Percentiles rank a stretch among this genome's conserved stretches.
Conservation (phyloP, 2,888 invertebrate species). For the Morpho helenor region DNA sequence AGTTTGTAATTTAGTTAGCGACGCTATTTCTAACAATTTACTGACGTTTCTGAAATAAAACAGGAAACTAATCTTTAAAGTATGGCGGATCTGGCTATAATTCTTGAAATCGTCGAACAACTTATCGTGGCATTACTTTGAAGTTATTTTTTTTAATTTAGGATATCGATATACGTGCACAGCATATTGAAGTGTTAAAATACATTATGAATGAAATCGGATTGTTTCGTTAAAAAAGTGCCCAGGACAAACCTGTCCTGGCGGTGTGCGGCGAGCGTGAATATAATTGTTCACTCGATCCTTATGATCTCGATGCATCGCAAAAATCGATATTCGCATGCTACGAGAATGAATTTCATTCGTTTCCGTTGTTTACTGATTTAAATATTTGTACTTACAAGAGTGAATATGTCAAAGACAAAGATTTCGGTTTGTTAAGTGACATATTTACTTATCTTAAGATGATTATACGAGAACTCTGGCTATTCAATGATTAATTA, state of each 20-base stretch:
- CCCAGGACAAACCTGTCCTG: constrained; percentile 60
- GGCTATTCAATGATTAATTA: too few species aligned
- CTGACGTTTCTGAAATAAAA: constrained; percentile 9
- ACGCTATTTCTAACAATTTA: constrained; percentile 17
- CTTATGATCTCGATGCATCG: constrained; percentile 35
- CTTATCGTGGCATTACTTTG: neutral
- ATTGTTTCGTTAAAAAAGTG: constrained; percentile 50
- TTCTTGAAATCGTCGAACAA: constrained; percentile 5
- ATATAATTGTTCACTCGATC: constrained; percentile 60
- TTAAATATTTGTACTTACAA: too few species aligned
- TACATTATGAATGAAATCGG: constrained; percentile 72
- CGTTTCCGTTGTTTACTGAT: too few species aligned
- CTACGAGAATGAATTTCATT: too few species aligned
- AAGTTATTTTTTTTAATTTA: constrained; percentile 1
- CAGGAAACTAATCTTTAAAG: constrained; percentile 3
- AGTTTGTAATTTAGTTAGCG: constrained; percentile 22
- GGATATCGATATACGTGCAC: neutral
- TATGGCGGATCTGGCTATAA: constrained; percentile 3
- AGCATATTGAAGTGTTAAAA: constrained; percentile 23
- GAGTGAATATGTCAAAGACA: too few species aligned
- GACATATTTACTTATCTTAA: too few species aligned
- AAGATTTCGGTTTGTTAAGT: too few species aligned
- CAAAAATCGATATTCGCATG: constrained; percentile 36
- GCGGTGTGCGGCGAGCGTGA: constrained; percentile 61
- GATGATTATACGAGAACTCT: too few species aligned